These are phyloP conservation scores for Xestia xanthographa DNA, from an alignment of 2,888 invertebrate genomes.

Conservation along the genomic window DNA sequence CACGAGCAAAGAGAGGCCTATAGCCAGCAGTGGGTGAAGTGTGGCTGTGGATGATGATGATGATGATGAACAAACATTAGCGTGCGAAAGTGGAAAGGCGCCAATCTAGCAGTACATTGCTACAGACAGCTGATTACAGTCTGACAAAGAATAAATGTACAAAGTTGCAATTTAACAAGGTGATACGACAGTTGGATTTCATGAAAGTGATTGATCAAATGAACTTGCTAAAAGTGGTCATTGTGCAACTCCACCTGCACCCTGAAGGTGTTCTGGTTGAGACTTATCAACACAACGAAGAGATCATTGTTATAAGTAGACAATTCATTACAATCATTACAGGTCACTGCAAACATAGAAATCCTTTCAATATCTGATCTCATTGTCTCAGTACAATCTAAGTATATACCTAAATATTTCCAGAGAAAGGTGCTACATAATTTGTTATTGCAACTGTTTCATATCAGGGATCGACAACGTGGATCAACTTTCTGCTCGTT, in stretches of 20 bases:
- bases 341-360: not conserved
- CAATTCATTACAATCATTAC: not conserved
- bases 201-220: not conserved
- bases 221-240: not conserved
- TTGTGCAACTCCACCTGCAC: not conserved
- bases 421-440: slow-evolving; percentile 41
- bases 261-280: not conserved
- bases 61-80: too few species aligned
- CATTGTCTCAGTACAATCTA: not conserved
- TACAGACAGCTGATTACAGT: not conserved
- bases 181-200: too few species aligned
- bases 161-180: not conserved
- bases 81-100: too few species aligned
- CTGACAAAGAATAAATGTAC: not conserved
- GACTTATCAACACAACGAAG: not conserved
- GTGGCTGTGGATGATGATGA: too few species aligned
- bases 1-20: too few species aligned
- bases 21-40: too few species aligned
- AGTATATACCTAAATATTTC: not conserved
- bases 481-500: slow-evolving; percentile 60
- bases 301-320: not conserved
- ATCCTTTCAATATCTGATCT: not conserved
- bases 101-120: not conserved
- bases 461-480: slow-evolving; percentile 37
- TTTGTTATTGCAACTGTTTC: slow-evolving; percentile 41